Base-by-base conservation (phyloP, 23 tunicate species). In the Halocynthia roretzi region DNA sequence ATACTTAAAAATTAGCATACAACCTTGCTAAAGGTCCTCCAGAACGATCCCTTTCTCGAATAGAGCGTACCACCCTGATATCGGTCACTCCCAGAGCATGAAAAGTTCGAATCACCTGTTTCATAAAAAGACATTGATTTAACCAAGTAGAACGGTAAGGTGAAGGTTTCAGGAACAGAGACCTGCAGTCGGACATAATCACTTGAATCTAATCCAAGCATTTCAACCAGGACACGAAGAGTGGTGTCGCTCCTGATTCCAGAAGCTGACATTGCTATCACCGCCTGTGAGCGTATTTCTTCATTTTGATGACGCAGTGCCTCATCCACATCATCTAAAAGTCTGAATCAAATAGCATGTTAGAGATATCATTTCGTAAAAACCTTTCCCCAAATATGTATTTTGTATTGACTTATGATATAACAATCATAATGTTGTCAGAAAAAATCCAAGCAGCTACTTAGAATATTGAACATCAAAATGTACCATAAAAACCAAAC, bases 151-250 rank as follows among this genome's bases (percentile, higher is more conserved):
- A n/a, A 15, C n/a, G 2, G 63, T 1, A n/a, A 58, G 4, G 2
- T 58, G 4, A 58, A 58, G 15, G n/a, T 15, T 14, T 58, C 15
- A 58, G 2, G 63, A 71, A 10, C 50, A 31, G 17, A 62, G 56
- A 88, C 94, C 84, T 88, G 94, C 31, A 90, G 70, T 71, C 90
- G 83, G 50, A 90, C 97, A 70, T 90, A 90, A 60, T 90, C 97
- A 61, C 97, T 90, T 10, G 85, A 76, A 72, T 90, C 97, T 49
- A 90, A 81, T 0, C 85, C 97, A 12, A 90, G 70, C 97, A 90
- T 90, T 72, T 90, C 97, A 40, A 84, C 80, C 51, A 90, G 76
- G 14, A 79, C 81, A 22, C 97, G 60, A 44, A 90, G 68, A 15
- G 97, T 81, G 58, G 83, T 80, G 67, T 90, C 97, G 56, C 78